A percentile compares a stretch with the other conserved stretches of the same genome.
Evolutionary conservation across 2,797 vertebrate species (phyloP).

Genomic region (Loris lydekkerianus): DNA sequence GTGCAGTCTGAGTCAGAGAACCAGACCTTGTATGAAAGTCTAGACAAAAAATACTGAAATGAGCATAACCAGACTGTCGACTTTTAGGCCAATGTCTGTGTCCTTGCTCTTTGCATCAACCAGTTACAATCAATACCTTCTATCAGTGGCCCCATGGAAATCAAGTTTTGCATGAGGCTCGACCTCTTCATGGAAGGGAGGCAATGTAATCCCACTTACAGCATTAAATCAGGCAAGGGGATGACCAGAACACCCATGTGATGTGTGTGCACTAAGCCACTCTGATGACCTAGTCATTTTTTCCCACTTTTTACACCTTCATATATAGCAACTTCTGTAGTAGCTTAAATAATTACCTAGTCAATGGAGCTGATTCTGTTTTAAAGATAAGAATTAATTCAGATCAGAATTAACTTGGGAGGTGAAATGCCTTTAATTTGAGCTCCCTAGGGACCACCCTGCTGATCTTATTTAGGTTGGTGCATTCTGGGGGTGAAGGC

Average conservation of each 20-base stretch:
- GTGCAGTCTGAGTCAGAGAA: background rate
- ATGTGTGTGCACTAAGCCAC: background rate
- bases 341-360: background rate
- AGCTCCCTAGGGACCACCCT: background rate
- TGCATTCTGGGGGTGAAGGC: background rate
- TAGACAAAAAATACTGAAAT: background rate
- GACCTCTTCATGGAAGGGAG: background rate
- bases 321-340: background rate
- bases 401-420: slow-evolving; percentile 2
- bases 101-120: background rate
- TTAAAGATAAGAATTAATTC: background rate
- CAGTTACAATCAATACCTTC: background rate
- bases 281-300: background rate
- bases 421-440: background rate
- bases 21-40: background rate
- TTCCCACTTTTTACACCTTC: background rate
- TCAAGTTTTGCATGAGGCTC: background rate
- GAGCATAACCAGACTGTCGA: background rate
- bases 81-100: background rate
- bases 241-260: background rate
- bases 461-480: background rate
- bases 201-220: background rate
- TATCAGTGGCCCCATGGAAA: background rate
- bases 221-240: background rate
- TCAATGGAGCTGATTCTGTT: background rate